Evolutionary conservation across 2,797 vertebrate genomes (phyloP).

Genomic region (Peromyscus aztecus): DNA sequence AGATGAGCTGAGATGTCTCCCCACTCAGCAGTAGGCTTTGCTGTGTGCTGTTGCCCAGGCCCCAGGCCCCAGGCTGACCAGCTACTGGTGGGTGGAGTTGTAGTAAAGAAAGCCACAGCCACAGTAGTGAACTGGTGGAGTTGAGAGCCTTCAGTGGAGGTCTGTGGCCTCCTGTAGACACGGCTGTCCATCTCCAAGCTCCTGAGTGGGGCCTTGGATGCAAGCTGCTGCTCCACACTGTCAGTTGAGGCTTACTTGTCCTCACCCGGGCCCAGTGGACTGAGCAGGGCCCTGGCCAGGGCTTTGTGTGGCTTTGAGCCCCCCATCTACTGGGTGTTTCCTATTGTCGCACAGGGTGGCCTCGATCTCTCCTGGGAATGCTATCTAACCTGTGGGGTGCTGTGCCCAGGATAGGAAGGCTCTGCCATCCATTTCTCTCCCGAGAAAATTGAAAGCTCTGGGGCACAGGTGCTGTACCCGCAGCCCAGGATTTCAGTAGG

Average conservation of each 20-base stretch:
- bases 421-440: background rate
- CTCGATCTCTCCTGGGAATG: background rate
- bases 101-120: background rate
- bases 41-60: background rate
- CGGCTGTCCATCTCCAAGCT: fast-evolving
- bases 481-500: background rate
- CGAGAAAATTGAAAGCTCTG: background rate
- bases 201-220: background rate
- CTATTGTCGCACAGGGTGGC: background rate
- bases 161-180: background rate
- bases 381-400: background rate
- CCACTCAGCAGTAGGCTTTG: background rate
- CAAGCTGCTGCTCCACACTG: background rate
- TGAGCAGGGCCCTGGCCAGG: background rate
- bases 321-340: background rate
- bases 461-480: background rate
- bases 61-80: background rate
- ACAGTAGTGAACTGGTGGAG: background rate
- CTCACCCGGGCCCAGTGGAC: background rate
- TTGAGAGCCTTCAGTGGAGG: background rate
- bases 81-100: background rate
- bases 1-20: background rate
- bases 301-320: background rate
- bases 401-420: background rate
- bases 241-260: background rate